phyloP scores from a whole-genome alignment of 2,888 invertebrate species.

The Xestia xanthographa region DNA sequence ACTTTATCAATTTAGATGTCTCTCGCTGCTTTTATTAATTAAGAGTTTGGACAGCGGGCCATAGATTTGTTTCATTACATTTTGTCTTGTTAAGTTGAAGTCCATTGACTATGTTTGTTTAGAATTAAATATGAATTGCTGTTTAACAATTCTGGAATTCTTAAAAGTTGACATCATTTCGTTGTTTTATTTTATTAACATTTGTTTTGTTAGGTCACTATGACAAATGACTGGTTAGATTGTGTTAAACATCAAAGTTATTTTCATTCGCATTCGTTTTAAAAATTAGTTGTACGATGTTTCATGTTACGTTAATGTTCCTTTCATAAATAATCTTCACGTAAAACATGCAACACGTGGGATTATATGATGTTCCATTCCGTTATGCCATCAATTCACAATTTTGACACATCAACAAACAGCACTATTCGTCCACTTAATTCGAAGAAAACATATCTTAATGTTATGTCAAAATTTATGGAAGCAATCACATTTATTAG shows the following conservation, averaged over 20 bases:
- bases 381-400: constrained; percentile 55
- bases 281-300: constrained; percentile 35
- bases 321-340: constrained; percentile 58
- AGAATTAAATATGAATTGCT: constrained; percentile 4
- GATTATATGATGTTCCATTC: constrained; percentile 52
- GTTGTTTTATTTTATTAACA: constrained; percentile 5
- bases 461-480: constrained; percentile 61
- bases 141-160: neutral
- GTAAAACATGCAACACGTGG: constrained; percentile 50
- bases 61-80: constrained; percentile 40
- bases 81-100: constrained; percentile 36
- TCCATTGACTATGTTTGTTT: constrained; percentile 34
- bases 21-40: constrained; percentile 59
- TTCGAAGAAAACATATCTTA: constrained; percentile 42
- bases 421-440: constrained; percentile 44
- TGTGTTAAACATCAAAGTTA: constrained; percentile 41
- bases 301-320: constrained; percentile 37
- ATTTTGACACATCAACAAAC: constrained; percentile 65
- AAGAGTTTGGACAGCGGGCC: constrained; percentile 41
- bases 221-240: constrained; percentile 23
- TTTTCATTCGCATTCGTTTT: constrained; percentile 38
- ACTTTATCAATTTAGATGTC: constrained; percentile 69
- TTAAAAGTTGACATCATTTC: constrained; percentile 13
- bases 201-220: constrained; percentile 1
- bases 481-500: constrained; percentile 56